A percentile compares a stretch with the other conserved stretches of the same genome.
phyloP scores from a whole-genome alignment of 1,140 invertebrate genomes.

The Leptinotarsa lineolata region DNA sequence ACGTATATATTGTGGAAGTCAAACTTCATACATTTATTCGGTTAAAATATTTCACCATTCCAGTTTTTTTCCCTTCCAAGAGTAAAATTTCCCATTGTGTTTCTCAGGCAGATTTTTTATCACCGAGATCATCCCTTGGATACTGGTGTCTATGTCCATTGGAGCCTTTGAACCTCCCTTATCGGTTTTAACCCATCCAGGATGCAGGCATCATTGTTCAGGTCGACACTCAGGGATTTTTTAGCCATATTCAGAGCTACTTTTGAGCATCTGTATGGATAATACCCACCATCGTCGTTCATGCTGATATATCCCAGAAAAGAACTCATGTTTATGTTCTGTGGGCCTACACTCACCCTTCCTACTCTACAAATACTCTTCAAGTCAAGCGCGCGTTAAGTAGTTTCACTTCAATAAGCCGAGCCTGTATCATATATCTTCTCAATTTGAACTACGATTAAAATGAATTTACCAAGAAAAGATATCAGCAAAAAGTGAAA shows the following conservation, averaged over 20 bases:
- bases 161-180: slow-evolving; percentile 84
- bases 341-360: too few relatives aligned
- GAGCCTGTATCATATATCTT: too few relatives aligned
- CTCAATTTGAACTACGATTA: too few relatives aligned
- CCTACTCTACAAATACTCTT: too few relatives aligned
- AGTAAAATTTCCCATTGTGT: slow-evolving; percentile 76
- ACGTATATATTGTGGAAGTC: too few relatives aligned
- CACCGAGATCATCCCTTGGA: slow-evolving; percentile 67
- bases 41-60: slow-evolving; percentile 67
- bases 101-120: slow-evolving; percentile 64
- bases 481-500: too few relatives aligned
- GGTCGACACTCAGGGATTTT: slow-evolving; percentile 80
- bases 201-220: slow-evolving; percentile 78
- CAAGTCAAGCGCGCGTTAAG: too few relatives aligned
- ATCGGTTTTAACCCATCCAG: slow-evolving; percentile 89
- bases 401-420: too few relatives aligned
- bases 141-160: slow-evolving; percentile 69
- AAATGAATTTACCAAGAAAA: too few relatives aligned
- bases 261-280: slow-evolving; percentile 86
- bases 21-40: too few relatives aligned
- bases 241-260: slow-evolving; percentile 86
- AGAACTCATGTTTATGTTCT: slow-evolving; percentile 84
- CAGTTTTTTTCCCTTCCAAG: slow-evolving; percentile 74
- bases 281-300: slow-evolving; percentile 77
- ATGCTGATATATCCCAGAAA: slow-evolving; percentile 76